Evolutionary conservation across 2,797 vertebrate genomes (phyloP).

Genomic region (Acridotheres tristis): DNA sequence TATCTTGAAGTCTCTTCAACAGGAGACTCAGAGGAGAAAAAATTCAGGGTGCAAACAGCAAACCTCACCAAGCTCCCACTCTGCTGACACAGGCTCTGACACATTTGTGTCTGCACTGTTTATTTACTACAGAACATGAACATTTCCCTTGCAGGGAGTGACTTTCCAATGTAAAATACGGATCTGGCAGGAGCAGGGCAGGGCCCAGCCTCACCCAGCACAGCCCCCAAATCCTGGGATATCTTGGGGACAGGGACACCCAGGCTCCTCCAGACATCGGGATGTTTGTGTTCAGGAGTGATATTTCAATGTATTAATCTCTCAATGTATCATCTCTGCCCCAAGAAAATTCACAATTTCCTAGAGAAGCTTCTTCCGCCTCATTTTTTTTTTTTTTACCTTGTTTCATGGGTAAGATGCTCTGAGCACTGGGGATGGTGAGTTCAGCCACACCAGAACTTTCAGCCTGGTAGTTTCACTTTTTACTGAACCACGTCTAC

Average conservation of each 20-base stretch:
- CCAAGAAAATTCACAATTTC: neutral
- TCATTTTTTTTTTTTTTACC: neutral
- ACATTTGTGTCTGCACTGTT: neutral
- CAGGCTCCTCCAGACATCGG: neutral
- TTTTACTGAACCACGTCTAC: neutral
- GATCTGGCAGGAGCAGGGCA: neutral
- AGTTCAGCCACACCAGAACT: neutral
- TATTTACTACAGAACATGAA: neutral
- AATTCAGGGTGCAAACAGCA: neutral
- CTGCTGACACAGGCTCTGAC: neutral
- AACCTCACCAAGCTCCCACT: neutral
- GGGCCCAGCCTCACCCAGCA: neutral
- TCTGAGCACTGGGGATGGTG: accelerated
- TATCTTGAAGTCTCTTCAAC: neutral
- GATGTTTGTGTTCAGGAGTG: accelerated
- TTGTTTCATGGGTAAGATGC: accelerated
- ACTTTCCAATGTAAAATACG: accelerated
- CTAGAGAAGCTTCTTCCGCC: neutral
- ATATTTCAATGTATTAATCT: neutral
- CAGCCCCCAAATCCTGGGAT: neutral
- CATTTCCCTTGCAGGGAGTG: accelerated
- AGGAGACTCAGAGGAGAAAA: neutral
- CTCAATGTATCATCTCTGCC: neutral
- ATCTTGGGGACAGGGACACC: neutral
- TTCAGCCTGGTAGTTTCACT: neutral